Evolutionary conservation across 2,797 vertebrate species (phyloP).

Genomic region (Artibeus jamaicensis): DNA sequence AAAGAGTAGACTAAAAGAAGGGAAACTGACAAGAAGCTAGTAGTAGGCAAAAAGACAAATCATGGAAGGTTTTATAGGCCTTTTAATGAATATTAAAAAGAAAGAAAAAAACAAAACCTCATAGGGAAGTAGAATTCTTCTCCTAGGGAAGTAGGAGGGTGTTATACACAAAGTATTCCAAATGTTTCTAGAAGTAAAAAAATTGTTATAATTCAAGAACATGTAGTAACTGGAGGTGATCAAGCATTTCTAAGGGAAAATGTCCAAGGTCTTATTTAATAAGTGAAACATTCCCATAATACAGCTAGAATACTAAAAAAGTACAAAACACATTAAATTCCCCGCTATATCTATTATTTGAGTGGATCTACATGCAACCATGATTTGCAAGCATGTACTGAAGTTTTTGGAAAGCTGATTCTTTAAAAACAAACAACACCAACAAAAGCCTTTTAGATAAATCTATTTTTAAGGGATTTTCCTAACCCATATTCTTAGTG

Average conservation of each 20-base stretch:
- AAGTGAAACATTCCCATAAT: neutral
- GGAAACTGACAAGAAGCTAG: neutral
- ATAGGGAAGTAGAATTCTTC: neutral
- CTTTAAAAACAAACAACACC: neutral
- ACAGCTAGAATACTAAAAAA: constrained; percentile 1
- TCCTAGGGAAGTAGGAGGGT: fast-evolving
- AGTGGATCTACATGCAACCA: neutral
- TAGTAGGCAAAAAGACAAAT: constrained; percentile 4
- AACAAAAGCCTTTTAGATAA: neutral
- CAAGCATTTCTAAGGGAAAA: constrained; percentile 16
- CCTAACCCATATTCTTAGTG: neutral
- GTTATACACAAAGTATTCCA: neutral
- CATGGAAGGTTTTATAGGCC: neutral
- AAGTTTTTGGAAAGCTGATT: neutral
- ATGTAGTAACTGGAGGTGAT: neutral
- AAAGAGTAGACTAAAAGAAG: neutral
- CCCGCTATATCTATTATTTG: neutral
- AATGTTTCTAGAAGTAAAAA: constrained; percentile 40
- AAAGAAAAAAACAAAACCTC: neutral
- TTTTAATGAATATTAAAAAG: neutral
- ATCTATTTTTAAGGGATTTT: neutral
- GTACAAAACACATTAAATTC: neutral
- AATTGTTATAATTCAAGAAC: neutral
- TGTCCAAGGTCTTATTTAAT: constrained; percentile 10
- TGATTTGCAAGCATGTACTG: neutral